phyloP scores from a whole-genome alignment of 35 echinoderm and acorn worm genomes.

The Apostichopus californicus region DNA sequence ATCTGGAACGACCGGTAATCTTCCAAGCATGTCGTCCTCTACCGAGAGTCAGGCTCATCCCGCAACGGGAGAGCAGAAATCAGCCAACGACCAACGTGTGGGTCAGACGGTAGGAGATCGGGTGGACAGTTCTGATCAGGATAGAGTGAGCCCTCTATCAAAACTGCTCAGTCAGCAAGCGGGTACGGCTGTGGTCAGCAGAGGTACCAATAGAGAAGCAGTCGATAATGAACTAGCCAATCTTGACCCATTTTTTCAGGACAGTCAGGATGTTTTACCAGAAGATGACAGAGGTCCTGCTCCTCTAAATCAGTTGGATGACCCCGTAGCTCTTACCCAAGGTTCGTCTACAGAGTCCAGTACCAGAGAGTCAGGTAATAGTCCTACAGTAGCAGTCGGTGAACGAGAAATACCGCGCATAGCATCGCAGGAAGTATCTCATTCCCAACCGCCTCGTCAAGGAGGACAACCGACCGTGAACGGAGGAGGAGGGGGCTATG shows the following conservation, averaged over 20 bases:
- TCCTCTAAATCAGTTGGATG: background rate
- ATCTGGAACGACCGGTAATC: background rate
- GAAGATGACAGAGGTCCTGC: background rate
- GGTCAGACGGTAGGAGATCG: background rate
- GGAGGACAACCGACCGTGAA: background rate
- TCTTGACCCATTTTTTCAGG: constrained; percentile 82
- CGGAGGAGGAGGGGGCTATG: constrained; percentile 6
- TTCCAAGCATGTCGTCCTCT: background rate
- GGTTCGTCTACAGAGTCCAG: background rate
- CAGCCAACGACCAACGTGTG: background rate
- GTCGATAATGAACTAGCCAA: constrained; percentile 77
- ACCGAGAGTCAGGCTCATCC: background rate
- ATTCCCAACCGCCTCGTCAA: background rate
- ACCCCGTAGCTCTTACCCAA: background rate
- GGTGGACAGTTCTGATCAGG: constrained; percentile 21
- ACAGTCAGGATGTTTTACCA: background rate
- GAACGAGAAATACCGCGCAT: too few species aligned
- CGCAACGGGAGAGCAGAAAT: background rate
- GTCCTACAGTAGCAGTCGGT: background rate
- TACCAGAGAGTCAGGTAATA: background rate
- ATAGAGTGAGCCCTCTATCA: constrained; percentile 82
- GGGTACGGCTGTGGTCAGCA: background rate
- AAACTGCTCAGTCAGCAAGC: constrained; percentile 71
- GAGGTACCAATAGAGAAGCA: background rate
- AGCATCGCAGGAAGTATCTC: background rate